Evolutionary conservation across 1,140 invertebrate genomes (phyloP).

Genomic region (Drosophila micromelanica): DNA sequence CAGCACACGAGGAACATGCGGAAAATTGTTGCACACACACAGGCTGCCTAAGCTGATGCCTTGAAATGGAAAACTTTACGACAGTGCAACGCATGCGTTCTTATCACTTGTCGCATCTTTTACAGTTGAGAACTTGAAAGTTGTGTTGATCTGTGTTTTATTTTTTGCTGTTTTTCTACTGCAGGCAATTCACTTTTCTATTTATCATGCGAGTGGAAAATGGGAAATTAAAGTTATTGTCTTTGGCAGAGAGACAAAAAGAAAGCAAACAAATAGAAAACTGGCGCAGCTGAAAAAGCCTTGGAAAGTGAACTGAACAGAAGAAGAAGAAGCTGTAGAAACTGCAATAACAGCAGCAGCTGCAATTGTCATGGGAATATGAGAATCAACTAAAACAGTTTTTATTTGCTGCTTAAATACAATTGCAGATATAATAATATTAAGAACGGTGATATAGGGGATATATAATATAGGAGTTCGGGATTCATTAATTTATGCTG

Average conservation of each 20-base stretch:
- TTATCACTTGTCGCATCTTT: constrained; percentile 70
- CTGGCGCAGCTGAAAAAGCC: constrained; percentile 23
- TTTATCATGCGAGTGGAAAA: constrained; percentile 63
- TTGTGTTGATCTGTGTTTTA: constrained; percentile 21
- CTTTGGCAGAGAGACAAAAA: constrained; percentile 27
- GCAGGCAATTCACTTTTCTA: constrained; percentile 69
- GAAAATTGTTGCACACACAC: constrained; percentile 51
- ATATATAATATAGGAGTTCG: too few relatives aligned
- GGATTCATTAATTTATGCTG: too few relatives aligned
- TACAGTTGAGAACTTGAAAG: constrained; percentile 14
- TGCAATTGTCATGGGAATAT: neutral
- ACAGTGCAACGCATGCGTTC: constrained; percentile 53
- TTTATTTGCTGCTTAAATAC: too few relatives aligned
- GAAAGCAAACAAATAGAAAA: constrained; percentile 54
- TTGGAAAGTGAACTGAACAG: constrained; percentile 46
- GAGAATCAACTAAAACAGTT: too few relatives aligned
- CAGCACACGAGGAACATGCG: constrained; percentile 54
- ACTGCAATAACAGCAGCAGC: neutral
- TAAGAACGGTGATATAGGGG: too few relatives aligned
- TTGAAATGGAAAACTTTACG: constrained; percentile 69
- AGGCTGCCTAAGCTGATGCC: constrained; percentile 59
- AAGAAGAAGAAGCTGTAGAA: neutral
- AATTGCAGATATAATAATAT: too few relatives aligned
- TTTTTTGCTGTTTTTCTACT: constrained; percentile 30
- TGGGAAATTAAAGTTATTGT: constrained; percentile 64